Conservation (phyloP, 2,113 vertebrate species). For the Danio rerio region GRCz12tu NC_133179.1:17705001-17705500, state of each 20-base stretch:
- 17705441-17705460: no score
- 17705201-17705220: background rate
- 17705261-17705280: no score
- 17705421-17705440: no score
- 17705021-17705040: slow-evolving; percentile 49
- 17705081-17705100: background rate
- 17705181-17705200: slow-evolving; percentile 24
- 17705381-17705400: no score
- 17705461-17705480: no score
- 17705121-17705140: slow-evolving; percentile 37
- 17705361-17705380: no score
- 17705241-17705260: background rate
- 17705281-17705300: background rate
- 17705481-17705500: no score
- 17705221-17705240: slow-evolving; percentile 8
- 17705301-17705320: background rate
- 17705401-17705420: no score
- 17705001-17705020: slow-evolving; percentile 35
- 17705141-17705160: slow-evolving; percentile 3
- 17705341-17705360: background rate
- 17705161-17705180: background rate
- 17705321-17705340: background rate
- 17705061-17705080: slow-evolving; percentile 9
- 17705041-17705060: slow-evolving; percentile 14
- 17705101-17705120: slow-evolving; percentile 3